These are phyloP conservation scores for Dendrocincla tyrannina DNA, from an alignment of 2,797 vertebrate species.

Conservation along the genomic window DNA sequence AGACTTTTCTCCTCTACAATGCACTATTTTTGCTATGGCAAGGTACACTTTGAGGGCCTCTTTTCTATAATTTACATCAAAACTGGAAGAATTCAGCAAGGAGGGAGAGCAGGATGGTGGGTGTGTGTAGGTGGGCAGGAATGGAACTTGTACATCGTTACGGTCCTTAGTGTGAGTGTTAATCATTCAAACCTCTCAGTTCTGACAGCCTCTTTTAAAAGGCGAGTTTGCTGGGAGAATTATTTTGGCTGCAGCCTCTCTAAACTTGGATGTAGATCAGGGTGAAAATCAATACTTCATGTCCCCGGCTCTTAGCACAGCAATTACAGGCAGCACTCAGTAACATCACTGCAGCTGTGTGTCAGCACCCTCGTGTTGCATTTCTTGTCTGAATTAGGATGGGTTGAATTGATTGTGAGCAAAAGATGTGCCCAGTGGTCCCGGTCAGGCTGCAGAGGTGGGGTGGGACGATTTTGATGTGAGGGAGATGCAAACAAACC, in stretches of 20 bases:
- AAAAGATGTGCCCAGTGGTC: not conserved
- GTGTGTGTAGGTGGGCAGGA: not conserved
- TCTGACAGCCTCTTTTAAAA: not conserved
- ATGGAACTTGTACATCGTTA: not conserved
- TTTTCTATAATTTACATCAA: not conserved
- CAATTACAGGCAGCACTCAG: not conserved
- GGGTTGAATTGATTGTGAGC: not conserved
- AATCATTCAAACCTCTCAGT: not conserved
- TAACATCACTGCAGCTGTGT: not conserved
- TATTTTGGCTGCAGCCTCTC: not conserved
- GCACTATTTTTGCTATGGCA: not conserved
- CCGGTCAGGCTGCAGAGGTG: not conserved
- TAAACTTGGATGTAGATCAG: not conserved
- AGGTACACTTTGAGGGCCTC: not conserved
- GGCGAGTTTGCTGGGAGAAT: not conserved
- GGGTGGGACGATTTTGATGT: not conserved
- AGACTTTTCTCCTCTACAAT: not conserved
- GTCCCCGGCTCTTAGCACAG: not conserved
- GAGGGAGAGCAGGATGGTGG: not conserved
- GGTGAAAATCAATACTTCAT: not conserved
- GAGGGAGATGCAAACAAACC: not conserved
- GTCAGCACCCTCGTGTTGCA: not conserved
- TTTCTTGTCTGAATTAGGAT: not conserved
- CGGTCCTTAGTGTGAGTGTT: not conserved
- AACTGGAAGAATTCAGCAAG: not conserved